Base-by-base conservation (phyloP, 2,888 invertebrate genomes). In the Amitus sp. region DNA sequence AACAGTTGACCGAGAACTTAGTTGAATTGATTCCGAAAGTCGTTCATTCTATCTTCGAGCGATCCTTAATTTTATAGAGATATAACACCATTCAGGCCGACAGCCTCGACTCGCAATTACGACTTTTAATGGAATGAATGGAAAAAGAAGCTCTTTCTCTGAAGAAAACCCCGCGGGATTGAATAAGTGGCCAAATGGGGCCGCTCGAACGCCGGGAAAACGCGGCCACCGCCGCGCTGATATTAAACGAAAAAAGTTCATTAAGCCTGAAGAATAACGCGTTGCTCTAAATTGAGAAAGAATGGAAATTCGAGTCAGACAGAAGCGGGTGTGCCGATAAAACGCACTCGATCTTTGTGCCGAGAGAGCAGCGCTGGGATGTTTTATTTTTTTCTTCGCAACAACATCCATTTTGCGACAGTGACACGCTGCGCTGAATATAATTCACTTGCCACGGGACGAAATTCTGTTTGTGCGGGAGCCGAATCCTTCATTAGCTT, bases 401-500 rank as follows among this genome's bases (percentile, higher is more conserved):
- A 30, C n/a, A 34, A 52, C 45, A 52, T 58, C 47, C 58, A 52
- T 58, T 58, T 58, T 37, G 51, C 51, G 47, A 58, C 51, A 51
- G 57, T 52, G 57, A 58, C 43, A 43, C 43, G 27, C 2, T 47
- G 47, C 57, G 15, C 15, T 47, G 47, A 52, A 53, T 59, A 53
- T 59, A 59, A 59, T 59, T 59, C 58, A 59, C 58, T 53, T 45
- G 39, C 45, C 58, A 59, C 48, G 47, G 58, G 58, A 48, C 37
- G 52, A 52, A 59, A 59, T 59, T 53, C 58, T 59, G 58, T 59
- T 59, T 59, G 58, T 52, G 52, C 58, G 33, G 19, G 48, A 42
- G 48, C 39, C 52, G 52, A 59, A 59, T 59, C 58, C 52, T 59
- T 59, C 58, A 59, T 59, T 59, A 59, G 58, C 52, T 59, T 48